Percentiles rank a stretch among this genome's conserved stretches.
Evolutionary conservation across 2,113 vertebrate species (phyloP).

Genomic region (Sphyrna mokarran): DNA sequence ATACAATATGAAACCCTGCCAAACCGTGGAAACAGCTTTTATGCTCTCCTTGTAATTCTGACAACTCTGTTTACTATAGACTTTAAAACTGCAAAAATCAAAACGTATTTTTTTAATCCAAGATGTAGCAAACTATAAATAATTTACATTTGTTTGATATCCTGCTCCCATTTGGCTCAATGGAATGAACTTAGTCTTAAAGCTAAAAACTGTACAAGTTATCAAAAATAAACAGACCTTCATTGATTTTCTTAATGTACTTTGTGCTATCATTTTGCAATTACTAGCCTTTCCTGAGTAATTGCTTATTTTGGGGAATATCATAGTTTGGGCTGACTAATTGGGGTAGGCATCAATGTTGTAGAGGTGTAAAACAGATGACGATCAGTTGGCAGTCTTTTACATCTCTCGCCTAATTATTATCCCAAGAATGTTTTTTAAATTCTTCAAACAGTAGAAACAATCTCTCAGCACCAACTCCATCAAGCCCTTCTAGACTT

Average conservation of each 20-base stretch:
- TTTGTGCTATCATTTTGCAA: not conserved
- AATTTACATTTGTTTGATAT: slow-evolving; percentile 8
- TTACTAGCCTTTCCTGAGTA: not conserved
- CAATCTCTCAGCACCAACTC: too few relatives aligned
- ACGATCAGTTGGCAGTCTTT: not conserved
- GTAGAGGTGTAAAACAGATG: not conserved
- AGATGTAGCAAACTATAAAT: slow-evolving; percentile 11
- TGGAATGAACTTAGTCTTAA: not conserved
- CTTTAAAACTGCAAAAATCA: not conserved
- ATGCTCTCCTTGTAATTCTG: not conserved
- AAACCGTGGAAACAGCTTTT: not conserved
- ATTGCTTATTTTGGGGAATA: not conserved
- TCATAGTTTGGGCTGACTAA: not conserved
- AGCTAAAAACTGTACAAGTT: not conserved
- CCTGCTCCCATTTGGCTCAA: not conserved
- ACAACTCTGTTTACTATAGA: not conserved
- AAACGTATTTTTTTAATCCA: not conserved
- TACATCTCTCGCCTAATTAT: not conserved
- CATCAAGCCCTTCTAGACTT: too few relatives aligned
- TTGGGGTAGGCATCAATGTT: not conserved
- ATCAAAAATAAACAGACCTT: not conserved
- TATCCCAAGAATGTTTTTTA: not conserved
- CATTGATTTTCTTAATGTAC: not conserved
- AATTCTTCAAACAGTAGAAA: too few relatives aligned
- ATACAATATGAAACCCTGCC: not conserved